Percentiles rank a stretch among this genome's conserved stretches.
Evolutionary conservation across 2,888 invertebrate species (phyloP).

Genomic region (Panorpa germanica): DNA sequence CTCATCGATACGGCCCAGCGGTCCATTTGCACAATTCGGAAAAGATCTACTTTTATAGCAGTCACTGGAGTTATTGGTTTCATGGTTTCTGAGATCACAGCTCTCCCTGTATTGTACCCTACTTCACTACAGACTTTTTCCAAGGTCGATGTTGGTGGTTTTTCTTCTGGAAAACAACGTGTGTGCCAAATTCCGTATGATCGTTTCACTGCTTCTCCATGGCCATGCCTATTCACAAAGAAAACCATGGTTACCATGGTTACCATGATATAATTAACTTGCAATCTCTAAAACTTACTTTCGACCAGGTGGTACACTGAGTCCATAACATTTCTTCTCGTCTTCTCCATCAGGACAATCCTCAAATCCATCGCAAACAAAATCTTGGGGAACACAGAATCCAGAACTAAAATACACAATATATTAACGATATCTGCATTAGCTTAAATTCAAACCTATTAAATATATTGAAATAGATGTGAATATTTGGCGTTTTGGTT

Average conservation of each 20-base stretch:
- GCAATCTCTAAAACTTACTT: constrained; percentile 16
- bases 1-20: too few relatives aligned
- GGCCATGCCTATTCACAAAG: constrained; percentile 27
- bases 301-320: constrained; percentile 20
- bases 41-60: too few relatives aligned
- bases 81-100: constrained; percentile 22
- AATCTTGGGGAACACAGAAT: constrained; percentile 48
- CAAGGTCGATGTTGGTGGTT: constrained; percentile 30
- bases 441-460: too few relatives aligned
- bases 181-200: constrained; percentile 53
- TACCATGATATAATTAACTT: constrained; percentile 7
- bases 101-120: constrained; percentile 36
- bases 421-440: too few relatives aligned
- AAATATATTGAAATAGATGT: too few relatives aligned
- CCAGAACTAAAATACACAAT: constrained; percentile 21
- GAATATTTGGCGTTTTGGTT: too few relatives aligned
- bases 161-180: constrained; percentile 39
- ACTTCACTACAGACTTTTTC: constrained; percentile 40
- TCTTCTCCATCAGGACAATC: constrained; percentile 63
- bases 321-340: constrained; percentile 40
- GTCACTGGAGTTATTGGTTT: too few relatives aligned
- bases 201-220: constrained; percentile 43
- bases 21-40: too few relatives aligned
- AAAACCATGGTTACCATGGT: background rate
- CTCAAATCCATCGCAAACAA: constrained; percentile 53